These are phyloP conservation scores for Meiosimyza platycephala DNA, from an alignment of 2,888 invertebrate species.

Conservation along the genomic window DNA sequence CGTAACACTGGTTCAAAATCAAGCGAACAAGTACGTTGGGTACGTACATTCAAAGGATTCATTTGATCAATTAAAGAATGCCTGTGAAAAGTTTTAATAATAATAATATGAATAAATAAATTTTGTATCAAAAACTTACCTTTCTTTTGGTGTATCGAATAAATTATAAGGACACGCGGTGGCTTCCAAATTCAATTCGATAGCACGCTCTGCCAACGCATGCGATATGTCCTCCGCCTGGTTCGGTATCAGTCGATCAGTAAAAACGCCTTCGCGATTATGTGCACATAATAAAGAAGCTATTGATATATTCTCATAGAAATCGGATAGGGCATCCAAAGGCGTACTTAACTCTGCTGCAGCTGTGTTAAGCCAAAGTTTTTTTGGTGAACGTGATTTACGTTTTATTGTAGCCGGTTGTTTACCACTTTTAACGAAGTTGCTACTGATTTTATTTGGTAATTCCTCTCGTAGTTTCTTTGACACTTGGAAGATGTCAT, in stretches of 20 bases:
- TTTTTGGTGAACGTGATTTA: slow-evolving; percentile 61
- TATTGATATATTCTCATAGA: slow-evolving; percentile 63
- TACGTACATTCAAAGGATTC: slow-evolving; percentile 68
- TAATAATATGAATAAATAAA: slow-evolving; percentile 6
- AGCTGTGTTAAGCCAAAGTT: slow-evolving; percentile 55
- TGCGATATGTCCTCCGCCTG: slow-evolving; percentile 60
- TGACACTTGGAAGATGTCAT: slow-evolving; percentile 51
- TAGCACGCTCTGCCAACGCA: slow-evolving; percentile 58
- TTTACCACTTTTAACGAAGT: background rate
- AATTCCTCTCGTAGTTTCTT: slow-evolving; percentile 43
- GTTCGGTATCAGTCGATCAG: slow-evolving; percentile 57
- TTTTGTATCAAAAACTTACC: slow-evolving; percentile 48
- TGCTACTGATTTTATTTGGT: slow-evolving; percentile 2
- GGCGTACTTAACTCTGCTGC: slow-evolving; percentile 43
- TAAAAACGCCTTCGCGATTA: slow-evolving; percentile 29
- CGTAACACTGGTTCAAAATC: slow-evolving; percentile 80
- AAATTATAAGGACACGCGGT: slow-evolving; percentile 60
- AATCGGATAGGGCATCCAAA: slow-evolving; percentile 67
- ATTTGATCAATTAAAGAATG: slow-evolving; percentile 68
- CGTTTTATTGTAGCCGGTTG: slow-evolving; percentile 46
- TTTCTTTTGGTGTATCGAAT: slow-evolving; percentile 55
- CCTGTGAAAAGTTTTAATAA: slow-evolving; percentile 64
- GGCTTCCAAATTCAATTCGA: slow-evolving; percentile 56
- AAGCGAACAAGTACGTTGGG: slow-evolving; percentile 70
- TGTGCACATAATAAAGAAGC: slow-evolving; percentile 59